Base-by-base conservation (phyloP, 2,888 invertebrate species). In the Panzeria rudis region DNA sequence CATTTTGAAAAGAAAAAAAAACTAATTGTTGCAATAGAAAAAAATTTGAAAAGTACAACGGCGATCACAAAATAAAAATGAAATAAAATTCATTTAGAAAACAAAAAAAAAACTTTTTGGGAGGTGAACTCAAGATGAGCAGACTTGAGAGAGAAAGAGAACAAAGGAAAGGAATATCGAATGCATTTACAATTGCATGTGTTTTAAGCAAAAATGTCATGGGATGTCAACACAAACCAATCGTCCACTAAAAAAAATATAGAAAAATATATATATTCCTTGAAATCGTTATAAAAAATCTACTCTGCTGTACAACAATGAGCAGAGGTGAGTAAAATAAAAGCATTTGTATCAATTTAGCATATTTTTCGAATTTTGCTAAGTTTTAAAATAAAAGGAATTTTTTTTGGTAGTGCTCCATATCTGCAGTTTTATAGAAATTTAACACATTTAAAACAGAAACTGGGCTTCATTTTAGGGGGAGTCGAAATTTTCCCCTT, bases 211-310 rank as follows among this genome's bases (percentile, higher is more conserved):
- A 72, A 82, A 59, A 85, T 82, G 82, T 82, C 82, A 82, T 59
- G 71, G 69, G 69, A 82, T 85, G 82, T 85, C 85, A 85, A 82
- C 85, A 72, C 82, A 71, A 85, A 85, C 73, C 85, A 85, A 85
- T 82, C 82, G 85, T 76, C 85, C 82, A 82, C 85, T 82, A 79
- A 75, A 78, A 78, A 81, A 38, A 62, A 54, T 44, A 20, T 41
- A 38, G 38, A 59, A 54, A n/a, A 71, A 47, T 47, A n/a, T 56
- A n/a, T 44, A n/a, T 56, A 23, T 66, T 64, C 41, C 7, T 20
- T n/a, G 41, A 71, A 71, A 54, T 4, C 44, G 13, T 71, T 71
- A 17, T 23, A 47, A 17, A 66, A 59, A 52, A 71, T 62, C 11
- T 54, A 20, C 20, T 32, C 32, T 29, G 23, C 8, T 41, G 13